phyloP scores from a whole-genome alignment of 1,140 invertebrate genomes.

The Drusus annulatus region DNA sequence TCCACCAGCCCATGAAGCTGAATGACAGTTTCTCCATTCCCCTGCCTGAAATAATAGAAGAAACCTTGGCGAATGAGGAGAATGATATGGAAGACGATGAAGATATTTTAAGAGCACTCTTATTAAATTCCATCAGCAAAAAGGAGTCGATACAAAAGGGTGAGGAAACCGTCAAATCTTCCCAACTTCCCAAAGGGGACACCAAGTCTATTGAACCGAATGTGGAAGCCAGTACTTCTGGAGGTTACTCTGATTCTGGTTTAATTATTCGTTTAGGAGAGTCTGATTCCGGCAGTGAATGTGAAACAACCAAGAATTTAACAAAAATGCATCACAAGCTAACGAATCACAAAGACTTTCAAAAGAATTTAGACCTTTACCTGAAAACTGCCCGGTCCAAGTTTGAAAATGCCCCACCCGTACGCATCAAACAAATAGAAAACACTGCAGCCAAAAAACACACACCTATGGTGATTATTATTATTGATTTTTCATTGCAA shows the following conservation, averaged over 20 bases:
- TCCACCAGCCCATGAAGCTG: slow-evolving; percentile 18
- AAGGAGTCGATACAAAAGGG: background rate
- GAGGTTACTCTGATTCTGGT: slow-evolving; percentile 27
- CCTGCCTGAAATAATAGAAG: background rate
- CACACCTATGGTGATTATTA: slow-evolving; percentile 64
- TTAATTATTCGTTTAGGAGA: slow-evolving; percentile 67
- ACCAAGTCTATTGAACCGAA: background rate
- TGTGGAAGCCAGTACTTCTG: background rate
- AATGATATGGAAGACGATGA: slow-evolving; percentile 63
- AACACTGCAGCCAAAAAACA: slow-evolving; percentile 62
- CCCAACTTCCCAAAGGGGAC: background rate
- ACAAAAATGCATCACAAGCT: slow-evolving; percentile 70
- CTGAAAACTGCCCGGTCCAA: slow-evolving; percentile 66
- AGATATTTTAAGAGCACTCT: slow-evolving; percentile 66
- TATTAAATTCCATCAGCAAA: slow-evolving; percentile 65
- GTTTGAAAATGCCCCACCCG: slow-evolving; percentile 62
- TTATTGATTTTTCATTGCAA: background rate
- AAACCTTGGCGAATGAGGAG: slow-evolving; percentile 16
- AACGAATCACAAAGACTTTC: slow-evolving; percentile 66
- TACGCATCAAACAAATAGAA: slow-evolving; percentile 61
- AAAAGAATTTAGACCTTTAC: slow-evolving; percentile 67
- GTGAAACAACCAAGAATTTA: slow-evolving; percentile 69
- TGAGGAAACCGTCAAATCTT: background rate
- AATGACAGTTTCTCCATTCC: background rate
- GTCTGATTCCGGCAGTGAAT: slow-evolving; percentile 69